Conservation (phyloP, 1,140 invertebrate species). For the Hycleus cichorii region DNA sequence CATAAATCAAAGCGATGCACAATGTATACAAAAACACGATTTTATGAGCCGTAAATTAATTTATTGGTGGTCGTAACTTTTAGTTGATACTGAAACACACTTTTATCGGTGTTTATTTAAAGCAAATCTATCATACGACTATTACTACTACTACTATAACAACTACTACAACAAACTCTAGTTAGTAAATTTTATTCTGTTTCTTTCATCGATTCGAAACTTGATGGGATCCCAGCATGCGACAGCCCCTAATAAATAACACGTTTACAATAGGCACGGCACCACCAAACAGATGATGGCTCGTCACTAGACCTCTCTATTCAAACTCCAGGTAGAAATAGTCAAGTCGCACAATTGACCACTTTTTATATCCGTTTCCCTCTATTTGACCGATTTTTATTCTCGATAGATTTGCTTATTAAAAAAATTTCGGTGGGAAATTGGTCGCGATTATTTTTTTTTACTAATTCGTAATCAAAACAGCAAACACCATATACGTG, state of each 20-base stretch:
- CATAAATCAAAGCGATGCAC: constrained; percentile 31
- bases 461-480: constrained; percentile 14
- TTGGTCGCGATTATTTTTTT: constrained; percentile 25
- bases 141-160: too few species aligned
- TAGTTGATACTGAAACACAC: constrained; percentile 17
- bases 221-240: background rate
- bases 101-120: constrained; percentile 7
- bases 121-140: too few species aligned
- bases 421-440: background rate
- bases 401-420: too few species aligned
- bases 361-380: background rate
- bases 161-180: too few species aligned
- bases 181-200: background rate
- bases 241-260: background rate
- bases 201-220: background rate
- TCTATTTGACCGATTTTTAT: too few species aligned
- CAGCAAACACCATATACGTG: constrained; percentile 20
- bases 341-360: background rate
- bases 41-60: constrained; percentile 37
- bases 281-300: background rate
- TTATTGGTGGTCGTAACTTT: constrained; percentile 35
- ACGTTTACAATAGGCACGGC: background rate
- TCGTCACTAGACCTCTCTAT: too few species aligned
- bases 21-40: constrained; percentile 27
- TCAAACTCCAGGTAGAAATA: too few species aligned